Base-by-base conservation (phyloP, 2,113 vertebrate species). In the Nicator chloris region DNA sequence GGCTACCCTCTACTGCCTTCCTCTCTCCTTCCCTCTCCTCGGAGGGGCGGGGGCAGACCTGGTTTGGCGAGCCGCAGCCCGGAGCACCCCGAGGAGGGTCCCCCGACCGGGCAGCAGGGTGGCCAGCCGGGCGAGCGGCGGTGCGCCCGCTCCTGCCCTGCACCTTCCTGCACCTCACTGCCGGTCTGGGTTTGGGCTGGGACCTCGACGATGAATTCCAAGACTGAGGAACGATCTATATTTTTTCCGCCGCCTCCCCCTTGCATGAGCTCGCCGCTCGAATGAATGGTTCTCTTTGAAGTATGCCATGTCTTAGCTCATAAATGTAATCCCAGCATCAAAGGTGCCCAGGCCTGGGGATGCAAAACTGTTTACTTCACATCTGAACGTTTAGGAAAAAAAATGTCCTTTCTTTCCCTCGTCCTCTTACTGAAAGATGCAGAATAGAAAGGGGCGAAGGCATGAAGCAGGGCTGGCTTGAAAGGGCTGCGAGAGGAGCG, bases 271-370 rank as follows among this genome's bases (percentile, higher is more conserved):
- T 91, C 26, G 96, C 73, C 94, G 97, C 97, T 85, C 63, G 96
- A 95, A 96, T 98, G 98, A 98, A 98, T 98, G 95, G 94, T 49
- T 96, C 57, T 42, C 96, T 98, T 98, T 98, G 97, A 98, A 98
- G 97, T 97, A 97, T 97, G 97, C 97, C 98, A 98, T 98, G 98
- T 98, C 98, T 97, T 75, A 97, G 97, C 97, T 98, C 95, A 98
- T 98, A 98, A 98, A 98, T 97, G 98, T 98, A 98, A 98, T 98
- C 97, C 96, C 85, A 95, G 96, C 98, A 97, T 98, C 98, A 98
- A 98, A 98, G 97, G 95, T 98, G 84, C 72, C 82, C 92, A 63
- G 92, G 97, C 95, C 92, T 90, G 90, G 93, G 57, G 96, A 97
- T 97, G 97, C 97, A 94, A 97, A 97, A 97, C 97, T 98, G 98